These are phyloP conservation scores for Pygmarrhopalites habei DNA, from an alignment of 1,140 invertebrate genomes.

Conservation along the genomic window DNA sequence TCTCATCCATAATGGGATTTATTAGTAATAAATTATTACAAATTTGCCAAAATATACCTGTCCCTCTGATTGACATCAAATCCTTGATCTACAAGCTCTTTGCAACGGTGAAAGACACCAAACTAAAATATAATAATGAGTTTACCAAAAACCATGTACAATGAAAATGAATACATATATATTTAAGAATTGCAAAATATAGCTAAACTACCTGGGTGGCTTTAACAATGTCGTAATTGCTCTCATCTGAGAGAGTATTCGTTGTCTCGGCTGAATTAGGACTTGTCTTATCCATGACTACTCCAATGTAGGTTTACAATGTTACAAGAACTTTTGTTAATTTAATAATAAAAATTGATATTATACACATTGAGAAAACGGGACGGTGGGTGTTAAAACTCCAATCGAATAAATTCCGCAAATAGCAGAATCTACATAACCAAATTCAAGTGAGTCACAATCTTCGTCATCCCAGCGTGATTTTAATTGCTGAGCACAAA, in stretches of 20 bases:
- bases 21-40: no score
- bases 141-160: neutral
- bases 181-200: neutral
- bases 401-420: no score
- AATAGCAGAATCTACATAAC: no score
- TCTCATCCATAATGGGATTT: no score
- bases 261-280: neutral
- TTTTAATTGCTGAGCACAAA: no score
- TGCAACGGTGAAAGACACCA: conserved; percentile 73
- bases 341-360: no score
- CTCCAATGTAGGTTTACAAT: no score
- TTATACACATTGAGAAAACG: no score
- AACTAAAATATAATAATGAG: conserved; percentile 53
- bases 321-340: no score
- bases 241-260: neutral
- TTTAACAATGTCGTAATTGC: conserved; percentile 80
- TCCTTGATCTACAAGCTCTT: conserved; percentile 77
- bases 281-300: neutral
- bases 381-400: no score
- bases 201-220: conserved; percentile 66
- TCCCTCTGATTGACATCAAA: conserved; percentile 86
- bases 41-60: no score
- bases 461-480: neutral
- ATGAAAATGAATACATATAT: conserved; percentile 3
- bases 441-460: neutral